Evolutionary conservation across 2,113 vertebrate species (phyloP).

Genomic region (Choloepus hoffmanni): DNA sequence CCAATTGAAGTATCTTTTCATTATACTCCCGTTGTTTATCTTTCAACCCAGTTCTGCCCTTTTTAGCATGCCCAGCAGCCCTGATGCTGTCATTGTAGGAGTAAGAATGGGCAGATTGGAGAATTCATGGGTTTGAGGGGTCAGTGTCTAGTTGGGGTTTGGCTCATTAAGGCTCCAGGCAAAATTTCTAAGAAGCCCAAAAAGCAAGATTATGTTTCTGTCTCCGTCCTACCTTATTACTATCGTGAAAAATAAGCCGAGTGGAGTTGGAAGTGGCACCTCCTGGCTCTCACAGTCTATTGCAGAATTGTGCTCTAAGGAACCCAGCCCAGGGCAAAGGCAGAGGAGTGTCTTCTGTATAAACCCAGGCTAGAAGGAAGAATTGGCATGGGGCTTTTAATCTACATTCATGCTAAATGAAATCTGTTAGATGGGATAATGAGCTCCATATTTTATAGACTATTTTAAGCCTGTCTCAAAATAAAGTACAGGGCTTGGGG

Average conservation of each 20-base stretch:
- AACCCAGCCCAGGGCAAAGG: constrained; percentile 42
- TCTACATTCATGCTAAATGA: constrained; percentile 85
- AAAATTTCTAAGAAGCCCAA: not conserved
- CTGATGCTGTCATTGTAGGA: not conserved
- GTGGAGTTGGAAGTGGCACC: constrained; percentile 46
- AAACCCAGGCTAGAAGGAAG: constrained; percentile 79
- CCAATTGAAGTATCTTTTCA: not conserved
- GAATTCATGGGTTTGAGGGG: not conserved
- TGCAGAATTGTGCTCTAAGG: constrained; percentile 42
- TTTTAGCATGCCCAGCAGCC: not conserved
- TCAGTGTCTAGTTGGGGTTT: not conserved
- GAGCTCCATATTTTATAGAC: constrained; percentile 85
- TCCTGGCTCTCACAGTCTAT: not conserved
- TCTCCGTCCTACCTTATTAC: constrained; percentile 33
- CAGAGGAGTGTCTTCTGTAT: constrained; percentile 64
- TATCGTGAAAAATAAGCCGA: constrained; percentile 36
- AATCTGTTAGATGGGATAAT: constrained; percentile 87
- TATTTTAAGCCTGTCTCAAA: constrained; percentile 87
- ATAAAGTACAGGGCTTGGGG: constrained; percentile 81
- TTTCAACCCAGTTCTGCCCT: not conserved
- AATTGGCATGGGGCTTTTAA: constrained; percentile 82
- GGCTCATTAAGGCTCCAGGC: not conserved
- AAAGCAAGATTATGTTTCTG: constrained; percentile 40
- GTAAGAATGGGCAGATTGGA: not conserved
- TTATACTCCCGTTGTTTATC: not conserved